phyloP scores from a whole-genome alignment of 2,888 invertebrate genomes.

The Ormyrus labotus region DNA sequence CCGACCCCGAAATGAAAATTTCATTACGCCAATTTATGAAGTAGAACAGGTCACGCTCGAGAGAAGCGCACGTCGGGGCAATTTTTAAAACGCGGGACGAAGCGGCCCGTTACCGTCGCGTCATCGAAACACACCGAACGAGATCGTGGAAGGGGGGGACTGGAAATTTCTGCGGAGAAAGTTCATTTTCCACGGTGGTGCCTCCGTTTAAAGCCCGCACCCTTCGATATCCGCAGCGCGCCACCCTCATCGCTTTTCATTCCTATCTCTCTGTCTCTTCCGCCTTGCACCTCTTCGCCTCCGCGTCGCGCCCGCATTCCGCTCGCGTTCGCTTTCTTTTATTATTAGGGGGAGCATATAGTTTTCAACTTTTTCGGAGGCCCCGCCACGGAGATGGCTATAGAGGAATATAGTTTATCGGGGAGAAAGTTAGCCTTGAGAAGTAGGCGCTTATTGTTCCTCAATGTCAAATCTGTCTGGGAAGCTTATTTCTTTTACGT shows the following conservation, averaged over 20 bases:
- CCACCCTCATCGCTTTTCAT: slow-evolving; percentile 38
- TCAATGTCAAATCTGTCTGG: too few species aligned
- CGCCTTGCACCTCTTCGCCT: neutral
- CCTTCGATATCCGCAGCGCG: slow-evolving; percentile 14
- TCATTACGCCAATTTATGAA: slow-evolving; percentile 34
- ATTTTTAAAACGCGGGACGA: slow-evolving; percentile 13
- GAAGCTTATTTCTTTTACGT: too few species aligned
- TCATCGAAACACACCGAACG: slow-evolving; percentile 38
- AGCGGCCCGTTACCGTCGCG: slow-evolving; percentile 5
- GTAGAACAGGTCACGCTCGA: slow-evolving; percentile 6
- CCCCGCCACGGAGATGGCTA: too few species aligned
- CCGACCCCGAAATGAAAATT: neutral
- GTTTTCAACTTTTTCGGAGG: too few species aligned
- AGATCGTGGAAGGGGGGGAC: slow-evolving; percentile 36
- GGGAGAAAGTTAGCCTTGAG: too few species aligned
- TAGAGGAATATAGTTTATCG: too few species aligned
- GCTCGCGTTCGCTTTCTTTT: neutral
- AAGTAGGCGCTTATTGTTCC: too few species aligned
- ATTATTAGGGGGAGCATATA: neutral
- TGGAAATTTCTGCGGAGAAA: slow-evolving; percentile 54
- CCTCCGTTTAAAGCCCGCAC: slow-evolving; percentile 66
- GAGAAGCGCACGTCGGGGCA: slow-evolving; percentile 7
- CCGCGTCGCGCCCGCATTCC: neutral
- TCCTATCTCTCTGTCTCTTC: slow-evolving; percentile 4
- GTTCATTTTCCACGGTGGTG: slow-evolving; percentile 70